These are phyloP conservation scores for Phyllotis vaccarum DNA, from an alignment of 2,797 vertebrate genomes.

Conservation along the genomic window DNA sequence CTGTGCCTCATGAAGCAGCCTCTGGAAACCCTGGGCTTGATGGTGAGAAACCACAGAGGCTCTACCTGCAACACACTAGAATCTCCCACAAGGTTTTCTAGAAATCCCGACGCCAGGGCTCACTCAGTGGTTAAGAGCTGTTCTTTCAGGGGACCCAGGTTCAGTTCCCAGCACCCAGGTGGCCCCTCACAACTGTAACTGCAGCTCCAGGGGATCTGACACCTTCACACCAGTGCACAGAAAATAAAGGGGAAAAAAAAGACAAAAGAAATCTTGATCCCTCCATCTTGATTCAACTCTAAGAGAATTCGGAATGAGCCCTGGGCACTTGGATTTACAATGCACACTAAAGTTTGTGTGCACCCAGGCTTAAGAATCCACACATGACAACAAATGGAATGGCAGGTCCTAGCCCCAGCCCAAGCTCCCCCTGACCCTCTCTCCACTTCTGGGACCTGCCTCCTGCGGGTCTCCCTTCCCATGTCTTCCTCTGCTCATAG, in stretches of 20 bases:
- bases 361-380: not conserved
- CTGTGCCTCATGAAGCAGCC: not conserved
- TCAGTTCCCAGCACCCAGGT: not conserved
- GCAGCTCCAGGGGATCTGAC: not conserved
- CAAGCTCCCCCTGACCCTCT: not conserved
- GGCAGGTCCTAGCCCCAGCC: not conserved
- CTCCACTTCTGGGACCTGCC: not conserved
- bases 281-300: not conserved
- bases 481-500: not conserved
- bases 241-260: not conserved
- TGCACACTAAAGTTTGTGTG: not conserved
- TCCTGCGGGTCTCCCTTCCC: not conserved
- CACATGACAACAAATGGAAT: not conserved
- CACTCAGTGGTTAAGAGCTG: not conserved
- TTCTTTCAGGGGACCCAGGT: not conserved
- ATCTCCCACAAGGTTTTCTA: not conserved
- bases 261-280: too few relatives aligned
- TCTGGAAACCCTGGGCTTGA: not conserved
- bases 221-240: not conserved
- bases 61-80: not conserved
- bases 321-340: not conserved
- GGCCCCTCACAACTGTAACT: not conserved
- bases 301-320: not conserved
- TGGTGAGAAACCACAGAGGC: not conserved
- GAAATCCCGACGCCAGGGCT: not conserved